Base-by-base conservation (phyloP, 2,888 invertebrate genomes). In the Boloria selene region DNA sequence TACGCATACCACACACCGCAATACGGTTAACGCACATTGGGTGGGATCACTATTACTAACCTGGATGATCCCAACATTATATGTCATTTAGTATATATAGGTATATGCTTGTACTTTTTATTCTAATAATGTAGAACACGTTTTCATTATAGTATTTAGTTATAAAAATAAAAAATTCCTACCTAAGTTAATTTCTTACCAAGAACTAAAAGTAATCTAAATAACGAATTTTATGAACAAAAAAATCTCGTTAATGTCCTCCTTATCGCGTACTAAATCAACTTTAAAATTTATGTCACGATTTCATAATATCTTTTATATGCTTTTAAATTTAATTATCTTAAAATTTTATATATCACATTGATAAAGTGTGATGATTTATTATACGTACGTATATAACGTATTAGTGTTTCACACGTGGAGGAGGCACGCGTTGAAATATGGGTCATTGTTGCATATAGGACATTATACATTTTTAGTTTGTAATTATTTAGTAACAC, bases 191-290 rank as follows among this genome's bases (percentile, higher is more conserved):
- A 17, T 17, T 42, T 16, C 16, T 55, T 55, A 42, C 55, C 42
- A 44, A 55, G 55, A 55, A 44, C n/a, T 42, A 22, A 52, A 13
- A 59, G 49, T 59, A 17, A 52, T 17, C 42, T 51, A 56, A 64
- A 38, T 49, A 64, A 61, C 26, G 26, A 38, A n/a, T 38, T 67
- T 59, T 53, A 55, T n/a, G 42, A 54, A 58, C 17, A 67, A 58
- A 66, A n/a, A 66, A 53, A 61, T 44, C 42, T 13, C 49, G 22
- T 68, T 53, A 58, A 64, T 50, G 61, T 64, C 58, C 49, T 31
- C 49, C 31, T 51, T 47, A 53, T 64, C 59, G 58, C 17, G 16
- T 53, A 61, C 51, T 69, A 65, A 61, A 64, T 64, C 58, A 67
- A 61, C 22, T 64, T 64, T 45, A 61, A 61, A 69, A 61, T 64